These are phyloP conservation scores for Melanophora roralis DNA, from an alignment of 2,888 invertebrate genomes.

Conservation along the genomic window DNA sequence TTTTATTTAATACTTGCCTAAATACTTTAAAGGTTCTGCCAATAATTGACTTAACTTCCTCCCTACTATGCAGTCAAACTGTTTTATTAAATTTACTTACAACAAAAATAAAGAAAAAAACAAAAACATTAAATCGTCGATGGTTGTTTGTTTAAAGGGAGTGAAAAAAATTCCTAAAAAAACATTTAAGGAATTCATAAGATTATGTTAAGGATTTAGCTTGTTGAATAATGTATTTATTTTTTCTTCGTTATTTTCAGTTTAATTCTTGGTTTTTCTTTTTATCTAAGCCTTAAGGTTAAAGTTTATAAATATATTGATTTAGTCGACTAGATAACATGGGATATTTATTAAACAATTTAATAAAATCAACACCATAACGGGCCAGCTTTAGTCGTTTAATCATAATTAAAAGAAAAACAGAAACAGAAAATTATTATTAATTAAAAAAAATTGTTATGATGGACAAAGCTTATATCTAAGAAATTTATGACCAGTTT, in stretches of 20 bases:
- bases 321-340: slow-evolving; percentile 52
- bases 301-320: slow-evolving; percentile 58
- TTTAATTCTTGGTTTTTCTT: not conserved
- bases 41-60: slow-evolving; percentile 3
- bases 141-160: slow-evolving; percentile 39
- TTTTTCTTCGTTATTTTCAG: not conserved
- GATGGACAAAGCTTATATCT: too few relatives aligned
- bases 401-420: slow-evolving; percentile 36
- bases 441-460: too few relatives aligned
- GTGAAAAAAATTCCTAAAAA: slow-evolving; percentile 47
- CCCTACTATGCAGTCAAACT: not conserved
- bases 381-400: slow-evolving; percentile 51
- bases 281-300: slow-evolving; percentile 23
- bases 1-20: too few relatives aligned
- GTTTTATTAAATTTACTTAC: slow-evolving; percentile 24
- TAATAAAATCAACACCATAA: slow-evolving; percentile 54
- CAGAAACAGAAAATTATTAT: too few relatives aligned
- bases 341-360: slow-evolving; percentile 52
- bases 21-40: slow-evolving; percentile 1
- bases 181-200: slow-evolving; percentile 56
- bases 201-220: slow-evolving; percentile 51
- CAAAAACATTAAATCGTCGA: slow-evolving; percentile 26
- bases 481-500: too few relatives aligned
- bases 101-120: not conserved
- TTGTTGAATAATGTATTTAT: slow-evolving; percentile 42